Percentiles rank a stretch among this genome's conserved stretches.
Conservation (phyloP, 2,888 invertebrate genomes). For the Pherbina coryleti region DNA sequence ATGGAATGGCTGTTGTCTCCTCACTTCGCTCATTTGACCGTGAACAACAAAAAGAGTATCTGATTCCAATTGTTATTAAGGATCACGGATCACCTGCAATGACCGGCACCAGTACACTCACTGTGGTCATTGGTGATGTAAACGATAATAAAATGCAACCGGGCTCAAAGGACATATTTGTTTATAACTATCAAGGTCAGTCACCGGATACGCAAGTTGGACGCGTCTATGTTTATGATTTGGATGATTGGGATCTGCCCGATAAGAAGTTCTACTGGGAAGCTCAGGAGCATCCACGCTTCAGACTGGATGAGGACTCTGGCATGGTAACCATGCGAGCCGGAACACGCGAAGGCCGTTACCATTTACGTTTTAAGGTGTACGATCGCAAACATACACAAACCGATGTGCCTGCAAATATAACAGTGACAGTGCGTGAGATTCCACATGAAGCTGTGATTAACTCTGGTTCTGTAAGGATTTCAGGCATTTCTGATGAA, state of each 20-base stretch:
- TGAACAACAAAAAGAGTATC: conserved; percentile 95
- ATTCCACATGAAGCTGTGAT: conserved; percentile 96
- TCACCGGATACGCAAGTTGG: conserved; percentile 93
- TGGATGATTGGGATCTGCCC: conserved; percentile 98
- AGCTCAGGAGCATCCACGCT: conserved; percentile 85
- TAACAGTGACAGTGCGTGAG: conserved; percentile 92
- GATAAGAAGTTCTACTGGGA: conserved; percentile 99
- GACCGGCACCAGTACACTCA: conserved; percentile 95
- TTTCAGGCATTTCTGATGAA: conserved; percentile 94
- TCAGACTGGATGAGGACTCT: conserved; percentile 89
- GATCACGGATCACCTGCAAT: conserved; percentile 97
- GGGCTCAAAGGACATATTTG: conserved; percentile 95
- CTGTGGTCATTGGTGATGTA: conserved; percentile 96
- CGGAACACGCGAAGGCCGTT: conserved; percentile 89
- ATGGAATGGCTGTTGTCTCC: conserved; percentile 97
- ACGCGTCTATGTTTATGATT: conserved; percentile 95
- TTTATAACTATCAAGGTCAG: conserved; percentile 95
- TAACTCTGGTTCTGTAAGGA: conserved; percentile 94
- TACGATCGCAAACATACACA: conserved; percentile 96
- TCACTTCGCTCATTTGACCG: conserved; percentile 93
- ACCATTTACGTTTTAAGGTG: conserved; percentile 85
- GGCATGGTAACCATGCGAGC: conserved; percentile 97
- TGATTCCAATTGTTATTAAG: conserved; percentile 96
- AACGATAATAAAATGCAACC: conserved; percentile 99
- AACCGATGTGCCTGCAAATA: conserved; percentile 95